A percentile compares a stretch with the other conserved stretches of the same genome.
phyloP scores from a whole-genome alignment of 2,797 vertebrate species.

The Sternotherus odoratus region DNA sequence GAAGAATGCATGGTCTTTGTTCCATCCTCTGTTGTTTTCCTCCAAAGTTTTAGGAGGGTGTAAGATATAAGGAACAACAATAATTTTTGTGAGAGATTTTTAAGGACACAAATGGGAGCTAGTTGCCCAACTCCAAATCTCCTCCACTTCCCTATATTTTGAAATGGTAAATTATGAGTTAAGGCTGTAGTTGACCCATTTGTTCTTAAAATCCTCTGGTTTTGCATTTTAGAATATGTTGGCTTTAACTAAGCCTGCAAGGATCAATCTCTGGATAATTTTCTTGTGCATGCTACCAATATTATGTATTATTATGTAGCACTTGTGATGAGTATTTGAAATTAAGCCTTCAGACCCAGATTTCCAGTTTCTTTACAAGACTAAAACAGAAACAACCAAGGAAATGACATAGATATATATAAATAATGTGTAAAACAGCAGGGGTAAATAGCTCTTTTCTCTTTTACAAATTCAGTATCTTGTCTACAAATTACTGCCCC shows the following conservation, averaged over 20 bases:
- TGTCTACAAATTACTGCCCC: conserved; percentile 7
- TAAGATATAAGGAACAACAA: neutral
- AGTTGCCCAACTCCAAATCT: neutral
- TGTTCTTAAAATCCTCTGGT: neutral
- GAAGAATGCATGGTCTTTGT: neutral
- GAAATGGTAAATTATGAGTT: neutral
- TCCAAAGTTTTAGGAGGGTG: neutral
- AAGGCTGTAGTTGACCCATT: neutral
- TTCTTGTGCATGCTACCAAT: neutral
- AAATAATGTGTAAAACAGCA: conserved; percentile 20
- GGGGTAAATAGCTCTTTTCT: conserved; percentile 22
- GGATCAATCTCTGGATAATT: neutral
- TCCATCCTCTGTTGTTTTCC: neutral
- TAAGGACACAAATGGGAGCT: neutral
- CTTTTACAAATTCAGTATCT: neutral
- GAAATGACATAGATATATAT: neutral
- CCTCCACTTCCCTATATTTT: neutral
- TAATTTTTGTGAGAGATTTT: neutral
- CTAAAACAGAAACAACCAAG: neutral
- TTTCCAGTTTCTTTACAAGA: conserved; percentile 13
- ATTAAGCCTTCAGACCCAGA: conserved; percentile 2
- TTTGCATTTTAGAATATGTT: neutral
- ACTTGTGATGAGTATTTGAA: neutral
- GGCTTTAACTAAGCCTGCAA: neutral
- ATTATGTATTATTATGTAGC: neutral